phyloP scores from a whole-genome alignment of 1,140 invertebrate species.

The Ceratina australensis region DNA sequence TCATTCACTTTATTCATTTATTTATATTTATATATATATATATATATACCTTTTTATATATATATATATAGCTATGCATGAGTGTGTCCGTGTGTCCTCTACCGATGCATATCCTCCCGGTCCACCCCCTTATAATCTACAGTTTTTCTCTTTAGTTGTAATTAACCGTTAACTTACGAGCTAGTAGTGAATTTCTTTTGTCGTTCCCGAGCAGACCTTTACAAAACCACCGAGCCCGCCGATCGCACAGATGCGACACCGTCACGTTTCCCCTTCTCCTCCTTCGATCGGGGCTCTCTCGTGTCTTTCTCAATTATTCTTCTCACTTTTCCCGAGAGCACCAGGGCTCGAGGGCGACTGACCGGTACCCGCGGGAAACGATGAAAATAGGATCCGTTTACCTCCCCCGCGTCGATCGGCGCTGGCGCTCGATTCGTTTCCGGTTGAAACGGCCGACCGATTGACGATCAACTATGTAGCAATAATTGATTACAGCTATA shows the following conservation, averaged over 20 bases:
- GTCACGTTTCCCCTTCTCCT: not conserved
- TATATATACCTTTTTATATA: constrained; percentile 62
- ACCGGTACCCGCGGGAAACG: not conserved
- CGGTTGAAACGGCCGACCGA: constrained; percentile 15
- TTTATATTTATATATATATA: constrained; percentile 62
- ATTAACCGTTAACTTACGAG: constrained; percentile 67
- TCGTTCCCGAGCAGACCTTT: constrained; percentile 57
- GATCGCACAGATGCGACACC: constrained; percentile 24
- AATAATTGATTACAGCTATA: constrained; percentile 70
- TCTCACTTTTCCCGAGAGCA: too few species aligned
- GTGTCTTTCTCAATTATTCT: not conserved
- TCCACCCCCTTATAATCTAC: constrained; percentile 54
- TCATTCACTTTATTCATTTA: constrained; percentile 59
- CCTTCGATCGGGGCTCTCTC: not conserved
- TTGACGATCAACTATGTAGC: constrained; percentile 50
- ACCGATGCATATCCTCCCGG: constrained; percentile 48
- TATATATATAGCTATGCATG: constrained; percentile 55
- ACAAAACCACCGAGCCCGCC: constrained; percentile 41
- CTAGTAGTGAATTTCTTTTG: constrained; percentile 70
- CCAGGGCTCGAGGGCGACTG: too few species aligned
- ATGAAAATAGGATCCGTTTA: constrained; percentile 8
- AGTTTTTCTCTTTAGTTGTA: constrained; percentile 43
- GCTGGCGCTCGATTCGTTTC: constrained; percentile 14
- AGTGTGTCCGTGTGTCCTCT: constrained; percentile 44
- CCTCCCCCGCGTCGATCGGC: not conserved